Evolutionary conservation across 2,113 vertebrate species (phyloP).

Genomic region (Lanius collurio): DNA sequence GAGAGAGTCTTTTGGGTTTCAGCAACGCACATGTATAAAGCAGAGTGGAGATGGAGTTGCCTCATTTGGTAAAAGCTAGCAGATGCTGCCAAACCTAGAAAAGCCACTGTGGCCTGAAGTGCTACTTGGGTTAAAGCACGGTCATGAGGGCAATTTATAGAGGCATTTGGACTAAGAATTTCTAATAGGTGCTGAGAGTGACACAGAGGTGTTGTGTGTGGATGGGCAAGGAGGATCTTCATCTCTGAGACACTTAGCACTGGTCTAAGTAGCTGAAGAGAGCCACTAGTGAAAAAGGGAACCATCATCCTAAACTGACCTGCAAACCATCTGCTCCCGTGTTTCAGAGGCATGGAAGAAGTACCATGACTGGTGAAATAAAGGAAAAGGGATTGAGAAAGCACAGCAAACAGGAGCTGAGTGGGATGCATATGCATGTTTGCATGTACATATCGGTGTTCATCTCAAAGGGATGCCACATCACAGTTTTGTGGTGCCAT

Average conservation of each 20-base stretch:
- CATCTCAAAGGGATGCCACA: neutral
- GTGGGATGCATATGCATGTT: neutral
- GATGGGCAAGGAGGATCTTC: neutral
- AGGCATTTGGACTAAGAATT: neutral
- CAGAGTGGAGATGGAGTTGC: neutral
- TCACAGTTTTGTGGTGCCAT: neutral
- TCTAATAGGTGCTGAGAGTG: neutral
- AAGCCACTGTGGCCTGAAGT: neutral
- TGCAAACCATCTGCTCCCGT: neutral
- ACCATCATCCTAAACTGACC: neutral
- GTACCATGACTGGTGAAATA: neutral
- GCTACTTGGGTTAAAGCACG: neutral
- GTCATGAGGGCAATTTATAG: constrained; percentile 6
- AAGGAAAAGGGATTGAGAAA: neutral
- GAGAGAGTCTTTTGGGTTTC: neutral
- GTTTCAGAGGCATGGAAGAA: neutral
- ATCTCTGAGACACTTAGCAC: neutral
- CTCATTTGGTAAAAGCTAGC: neutral
- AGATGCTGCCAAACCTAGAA: neutral
- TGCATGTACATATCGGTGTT: fast-evolving
- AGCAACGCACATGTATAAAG: neutral
- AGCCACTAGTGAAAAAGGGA: neutral
- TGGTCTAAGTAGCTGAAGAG: neutral
- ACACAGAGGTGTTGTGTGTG: neutral
- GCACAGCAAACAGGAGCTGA: neutral